phyloP scores from a whole-genome alignment of 2,797 vertebrate genomes.

The Cryptoblepharus egeriae region DNA sequence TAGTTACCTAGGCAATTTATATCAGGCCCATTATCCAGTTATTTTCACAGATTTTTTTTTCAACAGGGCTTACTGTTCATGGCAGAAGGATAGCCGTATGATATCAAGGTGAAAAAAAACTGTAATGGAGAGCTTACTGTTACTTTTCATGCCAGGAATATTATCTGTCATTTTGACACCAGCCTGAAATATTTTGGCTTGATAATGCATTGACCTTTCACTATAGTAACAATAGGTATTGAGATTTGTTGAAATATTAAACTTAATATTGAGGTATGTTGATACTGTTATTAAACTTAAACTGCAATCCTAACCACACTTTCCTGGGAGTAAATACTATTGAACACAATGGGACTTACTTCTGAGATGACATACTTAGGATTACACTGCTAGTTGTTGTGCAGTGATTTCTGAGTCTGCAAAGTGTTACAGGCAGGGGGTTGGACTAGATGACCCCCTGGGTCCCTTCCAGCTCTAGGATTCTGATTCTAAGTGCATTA shows the following conservation, averaged over 20 bases:
- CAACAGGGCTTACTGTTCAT: slow-evolving; percentile 18
- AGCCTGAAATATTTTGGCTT: background rate
- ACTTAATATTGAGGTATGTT: too few relatives aligned
- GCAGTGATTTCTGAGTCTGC: too few relatives aligned
- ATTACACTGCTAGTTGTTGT: too few relatives aligned
- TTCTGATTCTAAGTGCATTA: too few relatives aligned
- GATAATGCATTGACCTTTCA: background rate
- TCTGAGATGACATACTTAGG: slow-evolving; percentile 1
- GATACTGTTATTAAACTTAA: too few relatives aligned
- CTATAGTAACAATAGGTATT: background rate
- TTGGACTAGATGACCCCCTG: too few relatives aligned
- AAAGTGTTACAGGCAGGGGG: too few relatives aligned
- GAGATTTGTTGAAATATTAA: background rate
- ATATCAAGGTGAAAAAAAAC: slow-evolving; percentile 23
- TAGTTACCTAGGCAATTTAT: slow-evolving; percentile 19
- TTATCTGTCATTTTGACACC: background rate
- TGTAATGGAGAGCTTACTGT: background rate
- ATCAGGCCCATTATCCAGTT: background rate
- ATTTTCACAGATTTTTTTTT: slow-evolving; percentile 29
- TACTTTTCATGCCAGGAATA: background rate
- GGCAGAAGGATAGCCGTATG: background rate
- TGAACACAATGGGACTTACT: too few relatives aligned
- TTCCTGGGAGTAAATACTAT: too few relatives aligned
- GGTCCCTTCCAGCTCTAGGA: too few relatives aligned
- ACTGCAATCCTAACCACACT: too few relatives aligned